Evolutionary conservation across 92 coral and sea anemone genomes (phyloP).

Genomic region (Porites evermanni): DNA sequence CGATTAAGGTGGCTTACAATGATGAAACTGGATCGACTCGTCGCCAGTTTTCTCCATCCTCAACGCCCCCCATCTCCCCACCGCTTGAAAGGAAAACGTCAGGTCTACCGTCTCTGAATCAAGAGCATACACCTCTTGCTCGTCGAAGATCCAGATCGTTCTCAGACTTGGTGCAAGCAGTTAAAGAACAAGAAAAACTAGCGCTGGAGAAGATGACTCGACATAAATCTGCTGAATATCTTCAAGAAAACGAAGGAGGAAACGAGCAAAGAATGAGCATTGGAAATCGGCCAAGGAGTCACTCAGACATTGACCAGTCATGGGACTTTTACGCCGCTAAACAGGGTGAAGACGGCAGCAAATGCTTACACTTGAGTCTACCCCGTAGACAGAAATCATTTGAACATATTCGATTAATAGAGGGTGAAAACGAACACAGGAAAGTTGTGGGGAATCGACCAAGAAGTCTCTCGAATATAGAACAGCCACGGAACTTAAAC

Average conservation of each 20-base stretch:
- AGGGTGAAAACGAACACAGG: not conserved
- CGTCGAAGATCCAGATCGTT: constrained; percentile 23
- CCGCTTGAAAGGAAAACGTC: not conserved
- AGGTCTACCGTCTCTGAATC: not conserved
- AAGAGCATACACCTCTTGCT: not conserved
- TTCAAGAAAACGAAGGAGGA: not conserved
- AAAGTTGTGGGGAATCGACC: not conserved
- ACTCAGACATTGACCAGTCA: not conserved
- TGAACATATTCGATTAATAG: too few relatives aligned
- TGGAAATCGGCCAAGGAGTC: constrained; percentile 9
- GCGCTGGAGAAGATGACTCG: not conserved
- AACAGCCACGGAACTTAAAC: too few relatives aligned
- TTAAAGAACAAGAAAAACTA: not conserved
- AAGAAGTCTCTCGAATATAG: too few relatives aligned
- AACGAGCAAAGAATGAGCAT: not conserved
- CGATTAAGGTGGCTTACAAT: constrained; percentile 42
- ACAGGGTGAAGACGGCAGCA: not conserved
- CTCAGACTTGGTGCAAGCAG: constrained; percentile 8
- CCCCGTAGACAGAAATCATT: not conserved
- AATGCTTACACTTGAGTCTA: not conserved
- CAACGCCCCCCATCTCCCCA: constrained; percentile 14
- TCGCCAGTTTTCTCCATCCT: not conserved
- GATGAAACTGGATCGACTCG: constrained; percentile 17
- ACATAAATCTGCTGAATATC: constrained; percentile 14
- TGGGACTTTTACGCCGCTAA: not conserved